These are phyloP conservation scores for Alces alces DNA, from an alignment of 2,113 vertebrate species.

Conservation along the genomic window DNA sequence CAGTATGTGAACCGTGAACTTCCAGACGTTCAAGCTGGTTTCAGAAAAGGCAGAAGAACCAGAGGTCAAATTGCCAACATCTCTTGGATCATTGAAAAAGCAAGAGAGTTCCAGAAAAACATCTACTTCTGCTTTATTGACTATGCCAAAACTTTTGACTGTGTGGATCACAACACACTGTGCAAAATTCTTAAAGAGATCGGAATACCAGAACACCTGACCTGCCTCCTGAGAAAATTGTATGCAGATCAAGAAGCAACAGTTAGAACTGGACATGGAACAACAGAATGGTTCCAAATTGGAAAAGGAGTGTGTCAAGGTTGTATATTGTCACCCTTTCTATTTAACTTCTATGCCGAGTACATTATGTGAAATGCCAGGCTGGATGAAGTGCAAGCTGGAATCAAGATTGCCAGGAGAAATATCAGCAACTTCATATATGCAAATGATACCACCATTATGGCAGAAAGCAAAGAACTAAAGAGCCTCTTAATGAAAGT, in stretches of 20 bases:
- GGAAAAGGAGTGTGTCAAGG: neutral
- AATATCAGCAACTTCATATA: neutral
- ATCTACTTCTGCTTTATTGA: neutral
- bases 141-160: neutral
- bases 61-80: neutral
- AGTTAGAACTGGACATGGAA: neutral
- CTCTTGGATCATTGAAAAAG: neutral
- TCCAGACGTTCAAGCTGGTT: neutral
- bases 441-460: neutral
- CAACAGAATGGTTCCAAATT: neutral
- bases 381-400: neutral
- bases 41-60: neutral
- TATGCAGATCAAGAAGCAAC: neutral
- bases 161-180: neutral
- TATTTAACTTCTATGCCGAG: neutral
- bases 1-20: neutral
- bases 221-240: neutral
- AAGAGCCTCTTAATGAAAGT: neutral
- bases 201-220: neutral
- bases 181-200: neutral
- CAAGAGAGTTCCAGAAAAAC: neutral
- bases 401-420: neutral
- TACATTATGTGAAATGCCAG: neutral
- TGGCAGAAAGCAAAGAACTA: neutral
- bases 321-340: neutral